Conservation (phyloP, 2,113 vertebrate genomes). For the Crypturellus undulatus region DNA sequence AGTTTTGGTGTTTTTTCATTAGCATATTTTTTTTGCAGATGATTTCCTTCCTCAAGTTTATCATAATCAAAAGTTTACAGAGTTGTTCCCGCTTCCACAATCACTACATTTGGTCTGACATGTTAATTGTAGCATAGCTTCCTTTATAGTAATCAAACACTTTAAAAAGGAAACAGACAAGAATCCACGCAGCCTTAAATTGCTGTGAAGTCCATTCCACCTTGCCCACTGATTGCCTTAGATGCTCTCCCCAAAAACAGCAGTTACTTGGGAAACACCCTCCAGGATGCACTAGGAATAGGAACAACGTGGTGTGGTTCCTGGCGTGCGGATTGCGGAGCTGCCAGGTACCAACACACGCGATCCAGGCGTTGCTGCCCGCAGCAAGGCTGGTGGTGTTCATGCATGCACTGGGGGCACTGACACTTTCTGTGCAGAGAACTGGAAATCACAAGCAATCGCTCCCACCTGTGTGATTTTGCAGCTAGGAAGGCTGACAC, state of each 20-base stretch:
- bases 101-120: neutral
- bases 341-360: neutral
- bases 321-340: neutral
- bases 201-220: neutral
- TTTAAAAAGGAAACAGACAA: neutral
- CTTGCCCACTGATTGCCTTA: neutral
- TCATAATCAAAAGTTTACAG: neutral
- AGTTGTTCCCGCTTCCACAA: neutral
- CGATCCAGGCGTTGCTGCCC: neutral
- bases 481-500: neutral
- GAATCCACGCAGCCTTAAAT: neutral
- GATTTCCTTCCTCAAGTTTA: neutral
- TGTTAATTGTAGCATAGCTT: neutral
- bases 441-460: neutral
- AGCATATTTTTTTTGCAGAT: neutral
- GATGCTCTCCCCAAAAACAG: neutral
- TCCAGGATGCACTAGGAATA: neutral
- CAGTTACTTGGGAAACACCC: neutral
- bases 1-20: neutral
- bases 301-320: neutral
- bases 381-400: neutral
- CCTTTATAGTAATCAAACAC: neutral
- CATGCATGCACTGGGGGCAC: neutral
- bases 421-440: neutral
- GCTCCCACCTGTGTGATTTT: neutral